Percentiles rank a stretch among this genome's conserved stretches.
Evolutionary conservation across 2,888 invertebrate genomes (phyloP).

Genomic region (Caenorhabditis angaria): DNA sequence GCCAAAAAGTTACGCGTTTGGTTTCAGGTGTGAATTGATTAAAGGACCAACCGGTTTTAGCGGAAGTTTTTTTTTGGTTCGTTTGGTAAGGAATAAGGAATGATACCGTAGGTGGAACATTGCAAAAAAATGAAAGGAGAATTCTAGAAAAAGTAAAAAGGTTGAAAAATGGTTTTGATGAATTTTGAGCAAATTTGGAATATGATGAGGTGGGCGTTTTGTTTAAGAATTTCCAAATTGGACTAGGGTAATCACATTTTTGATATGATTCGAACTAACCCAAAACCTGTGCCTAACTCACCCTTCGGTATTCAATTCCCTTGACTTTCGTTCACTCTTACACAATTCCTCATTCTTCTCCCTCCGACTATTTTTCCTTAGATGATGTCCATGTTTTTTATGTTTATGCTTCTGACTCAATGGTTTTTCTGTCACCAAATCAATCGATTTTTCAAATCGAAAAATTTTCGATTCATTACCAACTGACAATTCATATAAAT

Average conservation of each 20-base stretch:
- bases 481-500: slow-evolving; percentile 26
- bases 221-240: too few species aligned
- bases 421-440: slow-evolving; percentile 20
- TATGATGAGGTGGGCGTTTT: too few species aligned
- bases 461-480: not conserved
- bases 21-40: too few species aligned
- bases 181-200: not conserved
- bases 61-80: too few species aligned
- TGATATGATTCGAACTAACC: too few species aligned
- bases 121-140: too few species aligned
- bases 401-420: not conserved
- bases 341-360: slow-evolving; percentile 60
- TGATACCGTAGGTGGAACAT: too few species aligned
- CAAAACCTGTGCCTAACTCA: not conserved
- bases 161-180: not conserved
- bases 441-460: slow-evolving; percentile 11
- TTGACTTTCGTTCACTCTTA: slow-evolving; percentile 43
- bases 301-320: slow-evolving; percentile 50
- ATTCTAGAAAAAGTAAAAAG: too few species aligned
- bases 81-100: too few species aligned
- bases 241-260: too few species aligned
- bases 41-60: too few species aligned
- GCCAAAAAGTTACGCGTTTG: not conserved
- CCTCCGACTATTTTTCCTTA: slow-evolving; percentile 23
- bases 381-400: slow-evolving; percentile 27